Evolutionary conservation across 2,113 vertebrate species (phyloP).

Genomic region (Xiphophorus maculatus): DNA sequence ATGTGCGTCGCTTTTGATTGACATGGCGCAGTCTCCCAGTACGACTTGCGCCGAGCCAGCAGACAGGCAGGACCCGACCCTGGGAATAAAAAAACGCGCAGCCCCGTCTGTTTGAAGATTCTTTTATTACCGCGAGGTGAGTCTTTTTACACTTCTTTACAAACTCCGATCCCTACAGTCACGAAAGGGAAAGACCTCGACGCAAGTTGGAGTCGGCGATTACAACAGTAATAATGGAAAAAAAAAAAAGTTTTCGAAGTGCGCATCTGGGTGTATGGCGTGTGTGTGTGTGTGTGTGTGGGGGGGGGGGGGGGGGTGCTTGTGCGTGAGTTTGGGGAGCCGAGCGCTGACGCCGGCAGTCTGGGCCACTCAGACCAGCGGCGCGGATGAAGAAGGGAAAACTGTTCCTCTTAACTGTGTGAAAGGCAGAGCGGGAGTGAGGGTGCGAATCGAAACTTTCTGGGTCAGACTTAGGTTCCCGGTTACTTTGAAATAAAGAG

Average conservation of each 20-base stretch:
- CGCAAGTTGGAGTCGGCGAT: conserved; percentile 22
- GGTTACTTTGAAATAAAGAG: not conserved
- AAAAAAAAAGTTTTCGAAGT: conserved; percentile 67
- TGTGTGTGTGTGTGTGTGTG: conserved; percentile 52
- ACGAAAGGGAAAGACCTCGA: not conserved
- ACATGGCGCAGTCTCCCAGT: conserved; percentile 79
- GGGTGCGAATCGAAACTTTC: conserved; percentile 64
- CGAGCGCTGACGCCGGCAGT: conserved; percentile 79
- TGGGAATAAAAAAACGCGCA: conserved; percentile 75
- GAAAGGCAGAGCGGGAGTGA: not conserved
- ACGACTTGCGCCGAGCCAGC: conserved; percentile 72
- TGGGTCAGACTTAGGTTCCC: not conserved
- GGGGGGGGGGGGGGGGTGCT: not conserved
- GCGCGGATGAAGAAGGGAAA: conserved; percentile 70
- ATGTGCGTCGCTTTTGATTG: conserved; percentile 80
- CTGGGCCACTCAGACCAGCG: conserved; percentile 72
- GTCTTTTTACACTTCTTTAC: conserved; percentile 48
- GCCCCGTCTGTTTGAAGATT: conserved; percentile 69
- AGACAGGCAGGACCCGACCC: conserved; percentile 74
- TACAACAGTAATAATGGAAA: not conserved
- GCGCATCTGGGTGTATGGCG: conserved; percentile 34
- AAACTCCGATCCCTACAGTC: not conserved
- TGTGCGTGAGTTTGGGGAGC: conserved; percentile 50
- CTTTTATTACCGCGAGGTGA: conserved; percentile 80
- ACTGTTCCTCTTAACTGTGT: conserved; percentile 32